These are phyloP conservation scores for Parascotia fuliginaria DNA, from an alignment of 2,888 invertebrate species.

Conservation along the genomic window DNA sequence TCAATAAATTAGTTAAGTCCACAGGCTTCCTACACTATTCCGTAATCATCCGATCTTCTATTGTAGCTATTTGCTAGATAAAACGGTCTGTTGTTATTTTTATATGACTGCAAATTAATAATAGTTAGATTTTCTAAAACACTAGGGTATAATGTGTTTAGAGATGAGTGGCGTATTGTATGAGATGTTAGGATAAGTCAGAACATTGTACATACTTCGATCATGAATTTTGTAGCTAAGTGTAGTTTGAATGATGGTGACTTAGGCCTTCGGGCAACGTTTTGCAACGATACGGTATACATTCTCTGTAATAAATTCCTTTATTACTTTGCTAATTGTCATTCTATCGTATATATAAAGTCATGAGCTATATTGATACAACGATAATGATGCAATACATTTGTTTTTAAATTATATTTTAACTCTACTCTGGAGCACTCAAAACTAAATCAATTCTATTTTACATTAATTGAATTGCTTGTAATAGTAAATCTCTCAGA, in stretches of 20 bases:
- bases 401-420: constrained; percentile 21
- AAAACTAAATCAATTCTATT: too few species aligned
- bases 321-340: constrained; percentile 16
- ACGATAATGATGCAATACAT: constrained; percentile 66
- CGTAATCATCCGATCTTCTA: constrained; percentile 72
- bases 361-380: constrained; percentile 76
- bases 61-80: constrained; percentile 81
- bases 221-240: constrained; percentile 37
- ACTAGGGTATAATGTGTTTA: constrained; percentile 69
- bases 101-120: constrained; percentile 82
- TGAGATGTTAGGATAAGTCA: constrained; percentile 43
- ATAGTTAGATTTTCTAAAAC: constrained; percentile 82
- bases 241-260: constrained; percentile 22
- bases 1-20: constrained; percentile 70
- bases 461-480: too few species aligned
- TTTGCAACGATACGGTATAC: constrained; percentile 30
- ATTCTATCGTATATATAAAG: constrained; percentile 46
- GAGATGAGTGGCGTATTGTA: constrained; percentile 34
- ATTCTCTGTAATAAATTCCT: constrained; percentile 1
- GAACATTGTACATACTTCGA: constrained; percentile 45
- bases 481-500: too few species aligned
- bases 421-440: too few species aligned
- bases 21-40: constrained; percentile 75
- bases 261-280: constrained; percentile 8
- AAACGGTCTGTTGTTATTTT: constrained; percentile 83